Conservation (phyloP, 2,113 vertebrate species). For the Gopherus flavomarginatus region DNA sequence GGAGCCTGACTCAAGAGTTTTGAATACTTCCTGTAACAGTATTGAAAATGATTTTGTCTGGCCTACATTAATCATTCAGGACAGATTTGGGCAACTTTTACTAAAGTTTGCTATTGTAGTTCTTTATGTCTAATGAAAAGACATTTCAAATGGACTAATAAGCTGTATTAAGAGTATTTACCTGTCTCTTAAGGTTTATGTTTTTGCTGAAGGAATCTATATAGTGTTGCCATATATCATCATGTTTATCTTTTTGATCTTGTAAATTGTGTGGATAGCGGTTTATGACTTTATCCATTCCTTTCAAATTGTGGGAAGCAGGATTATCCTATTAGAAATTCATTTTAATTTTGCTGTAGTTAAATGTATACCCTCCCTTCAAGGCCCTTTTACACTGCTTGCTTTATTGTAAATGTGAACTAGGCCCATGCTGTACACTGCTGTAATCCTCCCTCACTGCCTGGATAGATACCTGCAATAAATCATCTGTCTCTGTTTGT, state of each 20-base stretch:
- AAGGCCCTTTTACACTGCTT: neutral
- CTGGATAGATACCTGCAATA: neutral
- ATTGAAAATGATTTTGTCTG: neutral
- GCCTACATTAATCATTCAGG: neutral
- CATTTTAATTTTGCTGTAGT: neutral
- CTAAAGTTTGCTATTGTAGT: neutral
- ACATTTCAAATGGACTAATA: neutral
- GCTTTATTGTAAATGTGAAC: neutral
- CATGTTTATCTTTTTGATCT: neutral
- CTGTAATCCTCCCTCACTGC: neutral
- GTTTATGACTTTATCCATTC: neutral
- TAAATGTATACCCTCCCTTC: neutral
- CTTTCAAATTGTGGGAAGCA: neutral
- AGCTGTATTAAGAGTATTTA: neutral
- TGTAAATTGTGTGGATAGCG: fast-evolving
- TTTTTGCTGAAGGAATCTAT: neutral
- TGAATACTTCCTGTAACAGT: neutral
- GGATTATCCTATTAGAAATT: fast-evolving
- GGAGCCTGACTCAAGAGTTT: neutral
- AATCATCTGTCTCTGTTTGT: neutral
- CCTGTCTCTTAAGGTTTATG: neutral
- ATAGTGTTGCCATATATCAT: neutral
- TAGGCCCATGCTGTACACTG: fast-evolving
- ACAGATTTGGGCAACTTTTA: neutral
- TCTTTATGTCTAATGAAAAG: neutral